Evolutionary conservation across 2,113 vertebrate genomes (phyloP).

Genomic region (Corvus cornix): DNA sequence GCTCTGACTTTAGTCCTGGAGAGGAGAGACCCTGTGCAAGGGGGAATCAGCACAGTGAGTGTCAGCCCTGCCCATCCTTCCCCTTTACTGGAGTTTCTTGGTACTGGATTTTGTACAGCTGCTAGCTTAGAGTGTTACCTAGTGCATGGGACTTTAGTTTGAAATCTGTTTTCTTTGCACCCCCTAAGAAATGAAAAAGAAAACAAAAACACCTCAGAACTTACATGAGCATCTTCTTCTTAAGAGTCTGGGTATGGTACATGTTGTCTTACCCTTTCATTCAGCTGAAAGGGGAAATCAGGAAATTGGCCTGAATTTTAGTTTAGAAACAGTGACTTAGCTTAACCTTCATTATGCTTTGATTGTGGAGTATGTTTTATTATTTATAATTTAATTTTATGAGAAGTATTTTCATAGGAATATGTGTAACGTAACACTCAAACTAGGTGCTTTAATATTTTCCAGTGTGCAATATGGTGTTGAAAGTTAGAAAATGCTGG

Average conservation of each 20-base stretch:
- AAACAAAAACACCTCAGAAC: not conserved
- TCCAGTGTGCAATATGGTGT: conserved; percentile 60
- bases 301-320: conserved; percentile 13
- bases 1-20: not conserved
- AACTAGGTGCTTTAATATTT: conserved; percentile 66
- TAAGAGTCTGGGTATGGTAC: not conserved
- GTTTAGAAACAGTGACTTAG: conserved; percentile 30
- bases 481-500: conserved; percentile 69
- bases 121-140: not conserved
- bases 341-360: conserved; percentile 47
- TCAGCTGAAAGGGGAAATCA: not conserved
- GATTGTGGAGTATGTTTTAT: conserved; percentile 42
- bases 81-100: not conserved
- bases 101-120: not conserved
- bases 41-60: not conserved
- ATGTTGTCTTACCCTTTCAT: not conserved
- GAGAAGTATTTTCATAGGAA: conserved; percentile 44
- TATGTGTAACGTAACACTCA: conserved; percentile 47
- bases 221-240: not conserved
- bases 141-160: not conserved
- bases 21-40: not conserved
- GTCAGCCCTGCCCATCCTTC: not conserved
- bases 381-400: conserved; percentile 63
- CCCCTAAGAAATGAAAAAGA: not conserved
- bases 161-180: not conserved